Evolutionary conservation across 2,113 vertebrate genomes (phyloP).

Genomic region (Cheirogaleus medius): DNA sequence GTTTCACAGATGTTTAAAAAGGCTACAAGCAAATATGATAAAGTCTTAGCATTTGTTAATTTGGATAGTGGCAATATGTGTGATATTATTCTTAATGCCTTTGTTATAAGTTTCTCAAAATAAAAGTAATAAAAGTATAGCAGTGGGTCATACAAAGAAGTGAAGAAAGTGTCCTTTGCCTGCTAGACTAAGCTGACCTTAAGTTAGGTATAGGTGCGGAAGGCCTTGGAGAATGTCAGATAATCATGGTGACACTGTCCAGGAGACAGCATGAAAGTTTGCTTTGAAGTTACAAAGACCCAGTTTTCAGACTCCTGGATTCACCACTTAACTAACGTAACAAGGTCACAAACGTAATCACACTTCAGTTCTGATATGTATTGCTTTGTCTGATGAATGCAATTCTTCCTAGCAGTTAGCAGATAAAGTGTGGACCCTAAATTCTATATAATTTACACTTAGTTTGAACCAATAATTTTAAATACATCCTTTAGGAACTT

Average conservation of each 20-base stretch:
- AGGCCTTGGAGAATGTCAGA: fast-evolving
- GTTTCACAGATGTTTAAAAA: neutral
- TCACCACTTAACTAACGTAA: neutral
- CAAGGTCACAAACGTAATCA: neutral
- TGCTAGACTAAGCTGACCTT: neutral
- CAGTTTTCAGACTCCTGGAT: neutral
- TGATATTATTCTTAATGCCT: neutral
- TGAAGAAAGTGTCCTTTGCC: no score
- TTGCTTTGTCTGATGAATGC: neutral
- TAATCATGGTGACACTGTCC: no score
- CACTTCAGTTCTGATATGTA: neutral
- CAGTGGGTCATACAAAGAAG: neutral
- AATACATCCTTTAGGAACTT: neutral
- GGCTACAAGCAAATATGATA: neutral
- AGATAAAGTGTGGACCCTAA: neutral
- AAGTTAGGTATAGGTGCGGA: neutral
- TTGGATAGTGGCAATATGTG: neutral
- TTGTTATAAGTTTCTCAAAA: neutral
- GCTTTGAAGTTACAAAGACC: neutral
- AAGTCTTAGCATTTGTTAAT: neutral
- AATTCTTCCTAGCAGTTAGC: neutral
- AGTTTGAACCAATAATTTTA: neutral
- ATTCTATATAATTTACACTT: neutral
- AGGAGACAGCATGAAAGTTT: neutral
- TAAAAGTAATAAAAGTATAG: neutral